Base-by-base conservation (phyloP, 1,140 invertebrate genomes). In the Drosophila elegans region DNA sequence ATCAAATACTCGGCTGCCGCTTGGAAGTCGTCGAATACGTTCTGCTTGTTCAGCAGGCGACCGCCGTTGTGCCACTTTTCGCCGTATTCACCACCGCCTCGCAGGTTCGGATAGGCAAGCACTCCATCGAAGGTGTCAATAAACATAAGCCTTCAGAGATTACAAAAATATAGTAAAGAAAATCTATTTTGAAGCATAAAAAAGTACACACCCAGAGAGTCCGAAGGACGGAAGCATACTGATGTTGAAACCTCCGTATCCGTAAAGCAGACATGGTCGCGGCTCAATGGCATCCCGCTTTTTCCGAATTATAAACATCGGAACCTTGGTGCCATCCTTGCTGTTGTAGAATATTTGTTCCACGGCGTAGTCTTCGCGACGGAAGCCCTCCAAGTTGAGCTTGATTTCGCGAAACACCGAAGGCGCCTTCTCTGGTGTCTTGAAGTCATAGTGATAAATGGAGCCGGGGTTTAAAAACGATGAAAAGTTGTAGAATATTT, bases 71-170 rank as follows among this genome's bases (percentile, higher is more conserved):
- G 98, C 99, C 99, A 99, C 59, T 95, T 95, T 93, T 99, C 97
- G 42, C 99, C 99, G 93, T 99, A 99, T 93, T 99, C 98, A 1
- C 98, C 98, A 88, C 99, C 99, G 54, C 99, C 99, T 46, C 99
- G 94, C 46, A 99, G 96, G 93, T 99, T 99, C 11, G 99, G 96
- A 76, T 99, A 94, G 11, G 97, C 98, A 63, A 97, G 94, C 49
- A 99, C 93, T 4, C 98, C 98, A 92, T 96, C 94, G 62, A 99
- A 96, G 92, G 98, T 95, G 80, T 98, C 95, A 84, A 99, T 96
- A 92, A 99, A 99, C 63, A 98, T 94, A 32, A 99, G 93, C 64
- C 84, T 88, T 25, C n/a, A 34, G 4, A 9, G 7, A 12, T 29
- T 36, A 0, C 11, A 0, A 7, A 9, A 9, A 42, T 39, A 27